Percentiles rank a stretch among this genome's conserved stretches.
These are phyloP conservation scores for Clupea harengus DNA, from an alignment of 2,113 vertebrate species.

Conservation along the genomic window DNA sequence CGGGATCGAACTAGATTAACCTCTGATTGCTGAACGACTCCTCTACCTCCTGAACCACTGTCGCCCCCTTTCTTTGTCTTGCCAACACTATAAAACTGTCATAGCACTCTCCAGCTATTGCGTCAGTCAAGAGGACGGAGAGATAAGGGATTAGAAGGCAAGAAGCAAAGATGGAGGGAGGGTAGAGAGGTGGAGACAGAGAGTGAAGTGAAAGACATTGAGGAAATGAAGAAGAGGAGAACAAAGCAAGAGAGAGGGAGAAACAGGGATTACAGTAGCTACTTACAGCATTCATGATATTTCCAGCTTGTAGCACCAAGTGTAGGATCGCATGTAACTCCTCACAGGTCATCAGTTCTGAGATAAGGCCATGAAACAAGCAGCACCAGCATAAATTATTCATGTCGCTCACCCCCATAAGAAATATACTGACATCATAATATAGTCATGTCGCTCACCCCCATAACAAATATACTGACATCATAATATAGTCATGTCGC, in stretches of 20 bases:
- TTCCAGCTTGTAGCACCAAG: constrained; percentile 95
- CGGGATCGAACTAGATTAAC: no score
- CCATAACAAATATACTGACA: no score
- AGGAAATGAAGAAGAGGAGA: neutral
- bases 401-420: no score
- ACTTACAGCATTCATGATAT: constrained; percentile 97
- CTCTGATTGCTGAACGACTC: no score
- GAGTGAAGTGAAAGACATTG: neutral
- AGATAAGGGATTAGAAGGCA: neutral
- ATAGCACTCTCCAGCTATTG: neutral
- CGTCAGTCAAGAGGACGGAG: neutral
- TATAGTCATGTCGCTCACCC: no score
- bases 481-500: no score
- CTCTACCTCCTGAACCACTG: no score
- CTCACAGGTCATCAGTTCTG: constrained; percentile 91
- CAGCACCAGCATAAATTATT: neutral
- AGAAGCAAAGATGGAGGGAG: neutral
- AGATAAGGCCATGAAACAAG: constrained; percentile 19
- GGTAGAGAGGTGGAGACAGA: neutral
- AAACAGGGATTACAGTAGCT: neutral
- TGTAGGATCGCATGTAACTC: constrained; percentile 92
- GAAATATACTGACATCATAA: neutral
- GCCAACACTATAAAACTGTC: constrained; percentile 22
- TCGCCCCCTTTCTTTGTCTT: neutral
- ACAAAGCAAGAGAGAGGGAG: neutral